Conservation (phyloP, 2,888 invertebrate species). For the Dryocosmus kuriphilus region DNA sequence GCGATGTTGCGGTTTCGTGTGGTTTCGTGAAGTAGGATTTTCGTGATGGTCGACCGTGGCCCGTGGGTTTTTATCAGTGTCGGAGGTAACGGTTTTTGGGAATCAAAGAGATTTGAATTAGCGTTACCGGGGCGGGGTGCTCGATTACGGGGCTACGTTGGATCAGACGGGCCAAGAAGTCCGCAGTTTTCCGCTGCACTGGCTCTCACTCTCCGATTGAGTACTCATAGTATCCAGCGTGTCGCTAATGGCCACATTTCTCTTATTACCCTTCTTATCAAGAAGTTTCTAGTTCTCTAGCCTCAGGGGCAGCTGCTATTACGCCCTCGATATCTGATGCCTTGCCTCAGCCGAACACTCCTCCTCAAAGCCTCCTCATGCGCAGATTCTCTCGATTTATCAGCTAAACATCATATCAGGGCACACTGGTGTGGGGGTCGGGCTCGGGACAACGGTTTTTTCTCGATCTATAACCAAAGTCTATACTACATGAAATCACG, state of each 20-base stretch:
- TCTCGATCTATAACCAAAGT: slow-evolving; percentile 54
- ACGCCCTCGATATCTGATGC: slow-evolving; percentile 64
- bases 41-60: slow-evolving; percentile 70
- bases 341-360: slow-evolving; percentile 39
- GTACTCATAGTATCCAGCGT: slow-evolving; percentile 77
- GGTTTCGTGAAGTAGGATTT: slow-evolving; percentile 64
- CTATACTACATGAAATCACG: background rate
- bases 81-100: slow-evolving; percentile 78
- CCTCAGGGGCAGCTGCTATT: slow-evolving; percentile 75
- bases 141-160: slow-evolving; percentile 77
- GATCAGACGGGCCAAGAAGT: slow-evolving; percentile 77
- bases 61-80: slow-evolving; percentile 77
- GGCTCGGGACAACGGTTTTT: slow-evolving; percentile 70
- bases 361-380: slow-evolving; percentile 46
- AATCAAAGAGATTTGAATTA: slow-evolving; percentile 78
- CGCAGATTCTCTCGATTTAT: slow-evolving; percentile 42
- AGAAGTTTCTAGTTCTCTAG: slow-evolving; percentile 66
- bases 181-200: slow-evolving; percentile 78
- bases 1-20: slow-evolving; percentile 62
- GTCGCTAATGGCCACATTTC: slow-evolving; percentile 77
- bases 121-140: slow-evolving; percentile 78
- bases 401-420: slow-evolving; percentile 60
- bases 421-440: too few relatives aligned
- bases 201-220: slow-evolving; percentile 78
- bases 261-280: slow-evolving; percentile 77